Conservation (phyloP, 2,113 vertebrate genomes). For the Camelus dromedarius region DNA sequence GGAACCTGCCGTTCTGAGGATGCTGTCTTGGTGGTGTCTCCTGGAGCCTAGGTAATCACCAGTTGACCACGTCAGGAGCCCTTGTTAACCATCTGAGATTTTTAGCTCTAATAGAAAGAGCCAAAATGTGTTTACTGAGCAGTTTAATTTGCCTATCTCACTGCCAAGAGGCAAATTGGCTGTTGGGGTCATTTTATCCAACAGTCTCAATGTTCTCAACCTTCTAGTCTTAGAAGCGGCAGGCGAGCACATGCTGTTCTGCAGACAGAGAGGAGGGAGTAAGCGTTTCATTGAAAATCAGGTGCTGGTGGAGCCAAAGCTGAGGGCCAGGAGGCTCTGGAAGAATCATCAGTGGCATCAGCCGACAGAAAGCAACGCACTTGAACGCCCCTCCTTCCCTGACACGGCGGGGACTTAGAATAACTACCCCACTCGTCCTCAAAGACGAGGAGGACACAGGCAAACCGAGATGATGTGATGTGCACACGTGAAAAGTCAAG, state of each 20-base stretch:
- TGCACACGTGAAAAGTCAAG: no score
- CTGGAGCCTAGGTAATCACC: no score
- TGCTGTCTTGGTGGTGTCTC: no score
- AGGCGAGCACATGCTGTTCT: not conserved
- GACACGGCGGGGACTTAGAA: not conserved
- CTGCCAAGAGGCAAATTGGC: not conserved
- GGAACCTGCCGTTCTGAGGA: not conserved
- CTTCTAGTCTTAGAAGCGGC: not conserved
- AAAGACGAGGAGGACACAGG: no score
- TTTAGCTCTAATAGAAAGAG: not conserved
- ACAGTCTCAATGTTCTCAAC: not conserved
- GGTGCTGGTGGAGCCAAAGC: not conserved
- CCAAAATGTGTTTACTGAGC: not conserved
- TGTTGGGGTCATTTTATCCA: no score
- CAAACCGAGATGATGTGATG: not conserved
- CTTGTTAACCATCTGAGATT: not conserved
- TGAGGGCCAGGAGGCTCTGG: no score
- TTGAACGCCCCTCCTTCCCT: rapidly evolving
- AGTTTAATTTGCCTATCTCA: no score
- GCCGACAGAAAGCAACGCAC: no score
- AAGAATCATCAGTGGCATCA: rapidly evolving
- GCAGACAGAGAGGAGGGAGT: not conserved
- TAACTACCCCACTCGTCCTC: rapidly evolving
- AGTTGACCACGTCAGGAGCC: not conserved
- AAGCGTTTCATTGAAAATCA: not conserved